Conservation (phyloP, 2,113 vertebrate genomes). For the Halcyon malimbica region DNA sequence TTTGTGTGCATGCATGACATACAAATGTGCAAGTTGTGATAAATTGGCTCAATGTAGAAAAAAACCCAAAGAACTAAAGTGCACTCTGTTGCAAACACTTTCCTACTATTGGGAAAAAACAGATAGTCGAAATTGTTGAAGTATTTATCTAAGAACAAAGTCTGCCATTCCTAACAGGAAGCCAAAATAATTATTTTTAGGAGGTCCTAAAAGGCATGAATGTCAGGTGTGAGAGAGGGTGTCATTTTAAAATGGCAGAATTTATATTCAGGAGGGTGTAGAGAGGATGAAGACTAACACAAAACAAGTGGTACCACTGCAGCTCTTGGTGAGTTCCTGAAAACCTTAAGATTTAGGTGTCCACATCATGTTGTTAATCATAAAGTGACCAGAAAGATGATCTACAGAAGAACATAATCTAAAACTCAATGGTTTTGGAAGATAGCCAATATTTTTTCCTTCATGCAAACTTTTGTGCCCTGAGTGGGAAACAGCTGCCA, state of each 20-base stretch:
- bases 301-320: not conserved
- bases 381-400: not conserved
- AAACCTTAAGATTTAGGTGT: not conserved
- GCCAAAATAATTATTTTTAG: not conserved
- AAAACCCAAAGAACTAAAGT: accelerated
- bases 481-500: not conserved
- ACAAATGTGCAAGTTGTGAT: not conserved
- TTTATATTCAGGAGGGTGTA: not conserved
- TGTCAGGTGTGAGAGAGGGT: not conserved
- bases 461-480: not conserved
- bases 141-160: not conserved
- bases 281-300: not conserved
- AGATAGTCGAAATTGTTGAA: not conserved
- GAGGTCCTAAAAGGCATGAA: not conserved
- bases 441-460: not conserved
- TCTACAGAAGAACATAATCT: not conserved
- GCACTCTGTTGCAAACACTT: not conserved
- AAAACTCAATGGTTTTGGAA: not conserved
- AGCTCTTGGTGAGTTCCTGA: not conserved
- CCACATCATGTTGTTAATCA: not conserved
- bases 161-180: not conserved
- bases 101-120: not conserved
- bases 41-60: not conserved
- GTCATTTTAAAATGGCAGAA: conserved; percentile 20
- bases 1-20: not conserved